These are phyloP conservation scores for Exaiptasia diaphana DNA, from an alignment of 64 coral and sea anemone species.

Conservation along the genomic window DNA sequence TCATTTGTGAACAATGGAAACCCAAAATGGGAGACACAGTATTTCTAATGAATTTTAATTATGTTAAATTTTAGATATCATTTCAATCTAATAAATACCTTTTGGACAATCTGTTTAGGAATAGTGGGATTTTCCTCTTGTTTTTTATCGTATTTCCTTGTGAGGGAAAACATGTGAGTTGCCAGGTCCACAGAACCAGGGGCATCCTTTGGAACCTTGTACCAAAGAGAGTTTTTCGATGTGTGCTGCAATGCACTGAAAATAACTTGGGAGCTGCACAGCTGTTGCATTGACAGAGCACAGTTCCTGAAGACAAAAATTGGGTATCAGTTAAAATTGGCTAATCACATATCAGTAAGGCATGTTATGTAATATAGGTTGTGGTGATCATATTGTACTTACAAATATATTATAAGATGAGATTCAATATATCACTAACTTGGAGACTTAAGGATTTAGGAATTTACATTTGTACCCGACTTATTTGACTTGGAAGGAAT, in stretches of 20 bases:
- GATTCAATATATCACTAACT: too few relatives aligned
- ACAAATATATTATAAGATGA: too few relatives aligned
- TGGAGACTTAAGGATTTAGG: too few relatives aligned
- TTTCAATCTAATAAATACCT: not conserved
- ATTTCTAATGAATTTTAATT: too few relatives aligned
- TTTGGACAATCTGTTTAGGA: not conserved
- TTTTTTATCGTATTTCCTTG: not conserved
- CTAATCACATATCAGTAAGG: not conserved
- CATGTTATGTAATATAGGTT: too few relatives aligned
- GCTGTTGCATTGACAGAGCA: slow-evolving; percentile 7
- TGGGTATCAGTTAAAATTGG: not conserved
- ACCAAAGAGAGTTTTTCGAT: not conserved
- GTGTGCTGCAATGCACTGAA: not conserved
- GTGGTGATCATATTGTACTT: too few relatives aligned
- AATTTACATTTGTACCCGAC: too few relatives aligned
- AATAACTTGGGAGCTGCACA: not conserved
- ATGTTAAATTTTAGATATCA: not conserved
- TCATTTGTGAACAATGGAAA: not conserved
- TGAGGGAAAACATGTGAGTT: not conserved
- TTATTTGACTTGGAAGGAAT: too few relatives aligned
- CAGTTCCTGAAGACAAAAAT: not conserved
- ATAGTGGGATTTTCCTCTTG: not conserved
- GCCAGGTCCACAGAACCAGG: not conserved
- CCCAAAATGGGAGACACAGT: not conserved
- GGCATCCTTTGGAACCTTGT: slow-evolving; percentile 13